These are phyloP conservation scores for Diorhabda carinulata DNA, from an alignment of 1,140 invertebrate species.

Conservation along the genomic window DNA sequence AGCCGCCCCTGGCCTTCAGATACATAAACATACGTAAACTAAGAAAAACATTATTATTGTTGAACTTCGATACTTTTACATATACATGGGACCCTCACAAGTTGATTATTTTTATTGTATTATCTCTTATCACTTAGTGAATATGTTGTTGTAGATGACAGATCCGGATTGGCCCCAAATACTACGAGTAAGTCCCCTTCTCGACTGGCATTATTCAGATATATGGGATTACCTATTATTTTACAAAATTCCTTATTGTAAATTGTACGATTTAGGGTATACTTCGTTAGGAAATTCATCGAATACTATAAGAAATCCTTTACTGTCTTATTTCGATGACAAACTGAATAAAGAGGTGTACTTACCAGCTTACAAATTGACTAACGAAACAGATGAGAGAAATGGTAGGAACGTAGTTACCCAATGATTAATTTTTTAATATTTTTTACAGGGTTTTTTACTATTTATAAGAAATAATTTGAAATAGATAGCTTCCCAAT, in stretches of 20 bases:
- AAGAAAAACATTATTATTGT: too few relatives aligned
- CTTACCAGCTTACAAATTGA: constrained; percentile 75
- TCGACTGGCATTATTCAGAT: constrained; percentile 85
- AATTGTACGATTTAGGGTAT: constrained; percentile 84
- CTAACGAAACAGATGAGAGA: constrained; percentile 66
- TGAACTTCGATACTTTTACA: too few relatives aligned
- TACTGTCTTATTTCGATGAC: constrained; percentile 43
- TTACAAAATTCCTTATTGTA: constrained; percentile 80
- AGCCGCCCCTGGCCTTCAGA: too few relatives aligned
- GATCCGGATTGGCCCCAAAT: constrained; percentile 84
- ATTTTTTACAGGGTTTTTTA: too few relatives aligned
- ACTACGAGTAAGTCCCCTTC: constrained; percentile 80
- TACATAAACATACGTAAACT: too few relatives aligned
- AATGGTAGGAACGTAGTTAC: constrained; percentile 55
- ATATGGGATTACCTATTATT: constrained; percentile 83
- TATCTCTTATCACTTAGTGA: constrained; percentile 14
- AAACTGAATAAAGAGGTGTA: constrained; percentile 54
- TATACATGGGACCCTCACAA: not conserved
- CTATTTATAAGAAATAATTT: too few relatives aligned
- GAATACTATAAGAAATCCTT: constrained; percentile 79
- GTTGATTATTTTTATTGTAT: constrained; percentile 8
- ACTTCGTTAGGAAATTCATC: constrained; percentile 78
- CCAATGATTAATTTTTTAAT: too few relatives aligned
- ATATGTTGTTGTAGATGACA: constrained; percentile 62
- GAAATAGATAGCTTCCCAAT: too few relatives aligned